Base-by-base conservation (phyloP, 2,113 vertebrate genomes). In the Embiotoca jacksoni region DNA sequence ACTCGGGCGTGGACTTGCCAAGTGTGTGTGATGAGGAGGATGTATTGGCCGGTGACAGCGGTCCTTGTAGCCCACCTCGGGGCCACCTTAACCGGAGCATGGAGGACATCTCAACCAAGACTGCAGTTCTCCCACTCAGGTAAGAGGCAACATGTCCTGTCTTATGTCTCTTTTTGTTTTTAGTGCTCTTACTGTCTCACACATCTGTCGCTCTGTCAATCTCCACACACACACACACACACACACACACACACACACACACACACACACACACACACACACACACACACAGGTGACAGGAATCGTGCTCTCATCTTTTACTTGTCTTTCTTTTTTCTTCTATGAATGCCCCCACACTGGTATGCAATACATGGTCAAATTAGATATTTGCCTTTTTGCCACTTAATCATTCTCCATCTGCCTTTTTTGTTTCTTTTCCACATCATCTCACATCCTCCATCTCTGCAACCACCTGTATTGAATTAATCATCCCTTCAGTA, bases 41-140 rank as follows among this genome's bases (percentile, higher is more conserved):
- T 94, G 93, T 84, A 55, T 30, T 84, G 86, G 87, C 82, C 80
- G 16, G 74, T 87, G 65, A 86, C 81, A 14, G 64, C 61, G 23
- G 81, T 92, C 58, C 77, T 94, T 63, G 55, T 92, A 0, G 74
- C 69, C 87, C 87, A 81, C 78, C 66, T 94, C 16, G 85, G 71
- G 61, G n/a, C 70, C 73, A 80, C 61, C 74, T 63, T 90, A 30
- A 87, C 86, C 0, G 87, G 83, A 46, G 92, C 93, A 4, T 93
- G 92, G 93, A 92, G 91, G 89, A 86, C 94, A 57, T 93, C 91
- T 78, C 94, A 94, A 33, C 93, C 94, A 47, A 87, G 93, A 46
- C 88, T 94, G 53, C 93, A 93, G 90, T 92, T 94, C 88, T 92
- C 88, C 13, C 85, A 92, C 80, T 80, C 93, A 7, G 94, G 94